Evolutionary conservation across 2,797 vertebrate species (phyloP).

Genomic region (Ceryle rudis): DNA sequence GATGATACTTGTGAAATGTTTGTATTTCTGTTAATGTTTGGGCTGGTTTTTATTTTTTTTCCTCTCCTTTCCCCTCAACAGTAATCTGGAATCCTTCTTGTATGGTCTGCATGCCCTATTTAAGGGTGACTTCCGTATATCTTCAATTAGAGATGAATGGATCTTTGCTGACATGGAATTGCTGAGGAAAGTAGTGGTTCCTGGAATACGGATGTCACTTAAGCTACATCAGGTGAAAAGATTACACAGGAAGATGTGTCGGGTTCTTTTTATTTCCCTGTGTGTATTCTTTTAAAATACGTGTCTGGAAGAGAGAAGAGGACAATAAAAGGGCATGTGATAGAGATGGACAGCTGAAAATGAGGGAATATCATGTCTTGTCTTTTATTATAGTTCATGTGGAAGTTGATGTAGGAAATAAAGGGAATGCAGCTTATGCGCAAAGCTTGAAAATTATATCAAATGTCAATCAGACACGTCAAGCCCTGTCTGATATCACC

Average conservation of each 20-base stretch:
- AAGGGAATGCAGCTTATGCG: neutral
- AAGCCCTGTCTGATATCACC: neutral
- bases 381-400: neutral
- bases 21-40: slow-evolving; percentile 26
- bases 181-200: slow-evolving; percentile 96
- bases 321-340: neutral
- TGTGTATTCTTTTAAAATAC: neutral
- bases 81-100: slow-evolving; percentile 97
- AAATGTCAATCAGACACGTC: neutral
- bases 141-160: slow-evolving; percentile 97
- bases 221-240: slow-evolving; percentile 94
- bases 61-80: slow-evolving; percentile 49
- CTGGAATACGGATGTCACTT: slow-evolving; percentile 97
- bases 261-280: neutral
- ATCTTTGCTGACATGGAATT: slow-evolving; percentile 99
- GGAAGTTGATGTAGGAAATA: neutral
- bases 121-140: slow-evolving; percentile 98
- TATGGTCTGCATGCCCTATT: slow-evolving; percentile 97
- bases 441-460: neutral
- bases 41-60: neutral
- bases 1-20: neutral
- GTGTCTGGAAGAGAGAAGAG: neutral
- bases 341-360: neutral
- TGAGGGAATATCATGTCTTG: neutral
- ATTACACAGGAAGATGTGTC: neutral